Evolutionary conservation across 2,797 vertebrate genomes (phyloP).

Genomic region (Hypotaenidia okinawae): DNA sequence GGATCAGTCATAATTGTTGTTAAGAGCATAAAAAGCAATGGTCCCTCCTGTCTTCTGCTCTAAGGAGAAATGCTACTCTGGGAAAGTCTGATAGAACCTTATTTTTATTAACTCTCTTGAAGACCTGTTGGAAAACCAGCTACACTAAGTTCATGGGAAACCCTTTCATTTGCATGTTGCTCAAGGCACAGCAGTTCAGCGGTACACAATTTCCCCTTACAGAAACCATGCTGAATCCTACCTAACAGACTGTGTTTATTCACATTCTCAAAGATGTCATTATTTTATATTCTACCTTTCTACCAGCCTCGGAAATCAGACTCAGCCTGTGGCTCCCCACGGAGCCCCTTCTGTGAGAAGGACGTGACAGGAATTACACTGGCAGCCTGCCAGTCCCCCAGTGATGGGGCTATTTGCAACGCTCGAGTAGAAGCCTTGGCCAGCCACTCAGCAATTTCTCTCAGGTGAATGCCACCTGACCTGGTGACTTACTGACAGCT

Average conservation of each 20-base stretch:
- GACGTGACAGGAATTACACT: not conserved
- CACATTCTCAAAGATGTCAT: not conserved
- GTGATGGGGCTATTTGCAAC: rapidly evolving
- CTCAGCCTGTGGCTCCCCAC: not conserved
- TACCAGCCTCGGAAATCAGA: not conserved
- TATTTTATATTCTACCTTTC: not conserved
- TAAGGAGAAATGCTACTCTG: not conserved
- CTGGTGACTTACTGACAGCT: not conserved
- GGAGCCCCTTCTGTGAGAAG: not conserved
- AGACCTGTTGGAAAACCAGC: not conserved
- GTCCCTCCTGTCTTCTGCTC: not conserved
- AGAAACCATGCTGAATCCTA: not conserved
- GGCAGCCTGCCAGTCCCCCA: not conserved
- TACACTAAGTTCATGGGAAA: not conserved
- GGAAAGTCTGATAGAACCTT: not conserved
- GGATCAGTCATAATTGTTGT: not conserved
- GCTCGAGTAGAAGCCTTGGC: not conserved
- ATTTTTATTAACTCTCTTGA: not conserved
- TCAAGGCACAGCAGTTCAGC: not conserved
- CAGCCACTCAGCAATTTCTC: not conserved
- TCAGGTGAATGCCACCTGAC: not conserved
- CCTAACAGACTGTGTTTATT: not conserved
- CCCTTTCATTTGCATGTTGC: not conserved
- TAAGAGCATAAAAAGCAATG: not conserved
- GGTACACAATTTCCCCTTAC: not conserved